Evolutionary conservation across 2,113 vertebrate genomes (phyloP), one percentile per base, ranked within the genome.

Genomic region (Caranx melampygus): DNA sequence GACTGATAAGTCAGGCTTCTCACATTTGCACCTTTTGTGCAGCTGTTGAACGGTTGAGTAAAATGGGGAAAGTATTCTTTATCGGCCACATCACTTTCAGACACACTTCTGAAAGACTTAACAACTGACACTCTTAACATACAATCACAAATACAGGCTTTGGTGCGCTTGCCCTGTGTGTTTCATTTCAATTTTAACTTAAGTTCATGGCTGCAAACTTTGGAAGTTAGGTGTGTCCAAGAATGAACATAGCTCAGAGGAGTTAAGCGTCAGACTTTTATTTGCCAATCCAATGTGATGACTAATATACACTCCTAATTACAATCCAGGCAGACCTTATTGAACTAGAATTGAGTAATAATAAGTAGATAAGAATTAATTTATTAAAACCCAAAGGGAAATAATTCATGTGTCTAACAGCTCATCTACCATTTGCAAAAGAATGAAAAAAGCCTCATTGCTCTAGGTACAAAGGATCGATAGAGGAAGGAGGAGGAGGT

Each of bases 1-100:
- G 55, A 60, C 21, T 0, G 54, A 63, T 80, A 42, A 87, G 52
- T 86, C 86, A 82, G 40, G 72, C 55, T 79, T 90, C 83, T 75
- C 81, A 81, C 84, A 7, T 86, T 26, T 26, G 26, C 26, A 26
- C 72, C 78, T 82, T 75, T 79, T 13, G 73, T 63, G 72, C 69
- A 69, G 61, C 16, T 44, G 79, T 62, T 44, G 42, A 73, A 20
- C 21, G 58, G 57, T 57, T 34, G 14, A 52, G 51, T 60, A n/a
- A 78, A 70, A 34, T 7, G 15, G 37, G 59, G 79, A 81, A 78
- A 73, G 66, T 34, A 66, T 79, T 79, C 71, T 79, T 83, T 63
- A 66, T 67, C 42, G 5, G 0, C 78, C 51, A 16, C 66, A 67
- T 21, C 59, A 59, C 59, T 80, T 76, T 75, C 78, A 33, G 37